Evolutionary conservation across 2,113 vertebrate species (phyloP), one percentile per base, ranked within the genome.

Genomic region (Pardalotus punctatus): DNA sequence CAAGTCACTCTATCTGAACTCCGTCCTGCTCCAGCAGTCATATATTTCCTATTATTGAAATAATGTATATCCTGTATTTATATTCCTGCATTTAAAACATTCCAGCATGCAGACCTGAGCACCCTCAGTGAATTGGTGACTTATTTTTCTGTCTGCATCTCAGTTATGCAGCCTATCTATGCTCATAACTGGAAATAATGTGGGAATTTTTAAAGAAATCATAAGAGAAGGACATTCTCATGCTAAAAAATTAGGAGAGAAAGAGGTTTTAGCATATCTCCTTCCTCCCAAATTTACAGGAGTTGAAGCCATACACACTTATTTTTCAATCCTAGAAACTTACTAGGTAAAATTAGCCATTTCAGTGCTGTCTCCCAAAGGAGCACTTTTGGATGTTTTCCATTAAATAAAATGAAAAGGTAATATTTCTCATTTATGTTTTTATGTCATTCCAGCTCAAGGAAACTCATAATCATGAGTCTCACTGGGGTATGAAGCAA

Each of bases 401-500:
- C 50, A 85, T 82, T 82, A 54, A 82, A 58, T 24, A 86, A 91
- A 88, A 77, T 38, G 14, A 79, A 90, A 85, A 72, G 10, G 33
- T 73, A 66, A 13, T 94, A 90, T 90, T 85, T 92, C 50, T 90
- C 11, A 69, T 95, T 85, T 70, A 83, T 62, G 62, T 66, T 89
- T 88, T 71, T 67, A 25, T 81, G 69, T 67, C 54, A 67, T 80
- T 79, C 29, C 62, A 90, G 13, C 40, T 91, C 47, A 47, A 82
- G 71, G 16, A 86, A 88, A 57, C 38, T 90, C 38, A 62, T 76
- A 84, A 65, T 40, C 45, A 17, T 33, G 23, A 50, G 21, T 27
- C 48, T 54, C 47, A 54, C 24, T 42, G 38, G 47, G 38, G 33
- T 33, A 83, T 72, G 69, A 64, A 53, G 22, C 18, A 88, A 88